Conservation (phyloP, 2,888 invertebrate species). For the Hypomecis atomaria region DNA sequence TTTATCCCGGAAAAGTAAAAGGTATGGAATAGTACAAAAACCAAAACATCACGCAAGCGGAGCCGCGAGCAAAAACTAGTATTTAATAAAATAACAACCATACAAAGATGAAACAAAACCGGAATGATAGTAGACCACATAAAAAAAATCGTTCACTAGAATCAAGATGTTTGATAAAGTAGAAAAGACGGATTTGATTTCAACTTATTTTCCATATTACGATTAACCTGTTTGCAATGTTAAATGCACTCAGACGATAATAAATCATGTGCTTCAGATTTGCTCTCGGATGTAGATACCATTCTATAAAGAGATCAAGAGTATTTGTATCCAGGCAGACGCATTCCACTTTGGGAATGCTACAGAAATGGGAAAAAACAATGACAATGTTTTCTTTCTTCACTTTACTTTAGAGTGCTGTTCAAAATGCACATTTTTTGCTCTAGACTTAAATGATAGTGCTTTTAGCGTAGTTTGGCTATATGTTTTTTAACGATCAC, state of each 20-base stretch:
- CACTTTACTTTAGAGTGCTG: neutral
- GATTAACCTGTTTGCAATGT: neutral
- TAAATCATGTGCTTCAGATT: slow-evolving; percentile 19
- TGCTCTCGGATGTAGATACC: slow-evolving; percentile 13
- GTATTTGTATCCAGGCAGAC: slow-evolving; percentile 40
- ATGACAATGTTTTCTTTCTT: slow-evolving; percentile 44
- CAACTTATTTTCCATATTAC: neutral
- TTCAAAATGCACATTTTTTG: too few relatives aligned
- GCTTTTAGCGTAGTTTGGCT: too few relatives aligned
- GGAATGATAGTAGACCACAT: too few relatives aligned
- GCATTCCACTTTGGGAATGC: slow-evolving; percentile 48
- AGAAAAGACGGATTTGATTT: too few relatives aligned
- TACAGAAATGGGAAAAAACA: slow-evolving; percentile 51
- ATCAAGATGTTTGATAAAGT: too few relatives aligned
- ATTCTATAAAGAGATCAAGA: slow-evolving; percentile 22
- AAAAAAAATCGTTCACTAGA: too few relatives aligned
- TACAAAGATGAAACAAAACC: too few relatives aligned
- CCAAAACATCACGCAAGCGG: too few relatives aligned
- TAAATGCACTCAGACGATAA: neutral
- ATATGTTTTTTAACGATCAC: too few relatives aligned
- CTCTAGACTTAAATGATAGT: neutral
- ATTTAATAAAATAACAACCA: neutral
- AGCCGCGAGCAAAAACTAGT: neutral
- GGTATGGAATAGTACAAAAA: too few relatives aligned
- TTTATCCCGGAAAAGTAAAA: too few relatives aligned